A percentile compares a stretch with the other conserved stretches of the same genome.
Evolutionary conservation across 2,113 vertebrate species (phyloP).

Genomic region (Nesospiza acunhae): DNA sequence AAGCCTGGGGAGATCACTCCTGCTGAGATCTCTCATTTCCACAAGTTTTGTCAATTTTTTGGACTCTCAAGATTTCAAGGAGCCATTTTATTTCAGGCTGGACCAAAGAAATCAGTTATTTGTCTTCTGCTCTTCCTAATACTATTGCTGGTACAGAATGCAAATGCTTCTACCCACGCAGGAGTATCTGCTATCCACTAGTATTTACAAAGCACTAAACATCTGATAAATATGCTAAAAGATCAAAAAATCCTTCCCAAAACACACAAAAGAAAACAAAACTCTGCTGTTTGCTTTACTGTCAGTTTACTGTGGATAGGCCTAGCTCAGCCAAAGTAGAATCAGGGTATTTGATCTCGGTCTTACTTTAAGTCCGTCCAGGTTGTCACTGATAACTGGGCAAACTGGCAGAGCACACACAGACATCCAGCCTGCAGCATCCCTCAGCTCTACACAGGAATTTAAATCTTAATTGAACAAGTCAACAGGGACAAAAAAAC

Average conservation of each 20-base stretch:
- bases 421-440: background rate
- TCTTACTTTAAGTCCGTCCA: background rate
- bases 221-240: background rate
- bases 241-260: background rate
- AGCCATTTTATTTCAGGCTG: background rate
- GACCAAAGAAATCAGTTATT: background rate
- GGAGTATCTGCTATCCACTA: background rate
- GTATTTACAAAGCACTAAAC: background rate
- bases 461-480: constrained; percentile 40
- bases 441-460: background rate
- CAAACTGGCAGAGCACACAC: constrained; percentile 34
- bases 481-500: background rate
- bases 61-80: background rate
- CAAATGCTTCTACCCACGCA: background rate
- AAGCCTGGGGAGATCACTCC: background rate
- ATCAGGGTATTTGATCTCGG: background rate
- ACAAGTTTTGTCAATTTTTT: background rate
- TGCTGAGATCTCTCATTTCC: background rate
- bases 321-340: background rate
- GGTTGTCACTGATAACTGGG: constrained; percentile 46
- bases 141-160: background rate
- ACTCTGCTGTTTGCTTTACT: background rate
- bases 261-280: background rate
- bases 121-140: background rate
- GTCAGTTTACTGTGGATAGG: background rate